Evolutionary conservation across 1,140 invertebrate species (phyloP), one percentile per base, ranked within the genome.

Genomic region (Sycophila sp.): DNA sequence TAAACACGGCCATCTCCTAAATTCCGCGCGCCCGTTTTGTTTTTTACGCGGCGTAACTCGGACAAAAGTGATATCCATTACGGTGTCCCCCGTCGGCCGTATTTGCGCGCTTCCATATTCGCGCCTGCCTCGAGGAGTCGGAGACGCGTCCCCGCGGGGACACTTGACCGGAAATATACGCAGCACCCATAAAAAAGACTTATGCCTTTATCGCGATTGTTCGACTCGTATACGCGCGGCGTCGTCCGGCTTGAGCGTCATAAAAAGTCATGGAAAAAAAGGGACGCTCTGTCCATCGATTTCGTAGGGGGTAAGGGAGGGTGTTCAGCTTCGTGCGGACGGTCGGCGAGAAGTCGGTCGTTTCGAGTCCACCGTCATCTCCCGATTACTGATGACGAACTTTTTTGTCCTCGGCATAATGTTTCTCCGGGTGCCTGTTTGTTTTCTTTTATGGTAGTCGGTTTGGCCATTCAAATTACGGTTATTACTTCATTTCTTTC

Each of bases 131-230:
- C 42, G 17, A 10, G 42, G 42, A 22, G 42, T 22, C 6, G 15
- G 24, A 19, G 17, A 5, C 11, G 22, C 58, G 66, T 66, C 73
- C 80, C 76, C 76, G 67, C 72, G 80, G 81, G 79, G 77, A 80
- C 79, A 76, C 80, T 84, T 79, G 72, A 77, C 78, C 80, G 78
- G 71, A 83, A 80, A 80, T 78, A 76, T 73, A 73, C 68, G 74
- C 69, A 71, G 72, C 60, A 53, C 40, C 74, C 76, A 76, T 83
- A 85, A 85, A 84, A 83, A 78, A 77, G 75, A 79, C 75, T 77
- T 78, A 78, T 78, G 76, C 72, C 72, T 73, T 71, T 69, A 75
- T 77, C 75, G 62, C 73, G 74, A 81, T 76, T 76, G 76, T 79
- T 76, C 70, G 64, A 45, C 58, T n/a, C 40, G 38, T 58, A 58